phyloP scores from a whole-genome alignment of 2,113 vertebrate genomes.

The Erinaceus europaeus region DNA sequence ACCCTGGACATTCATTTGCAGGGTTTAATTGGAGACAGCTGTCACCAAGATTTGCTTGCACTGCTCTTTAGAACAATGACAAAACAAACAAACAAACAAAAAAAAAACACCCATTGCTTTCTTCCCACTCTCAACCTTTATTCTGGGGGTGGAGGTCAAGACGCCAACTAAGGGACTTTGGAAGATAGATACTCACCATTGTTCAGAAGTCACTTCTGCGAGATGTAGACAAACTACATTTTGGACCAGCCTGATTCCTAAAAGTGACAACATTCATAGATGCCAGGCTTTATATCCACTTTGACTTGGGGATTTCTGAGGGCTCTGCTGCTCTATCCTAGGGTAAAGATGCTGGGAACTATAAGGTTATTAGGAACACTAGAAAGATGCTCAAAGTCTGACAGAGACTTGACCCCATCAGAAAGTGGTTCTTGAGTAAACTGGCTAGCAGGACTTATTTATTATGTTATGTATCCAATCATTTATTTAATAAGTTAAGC shows the following conservation, averaged over 20 bases:
- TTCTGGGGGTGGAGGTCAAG: background rate
- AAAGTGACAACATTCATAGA: background rate
- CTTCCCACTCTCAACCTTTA: background rate
- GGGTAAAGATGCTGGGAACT: background rate
- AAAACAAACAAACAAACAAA: too few species aligned
- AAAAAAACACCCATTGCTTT: background rate
- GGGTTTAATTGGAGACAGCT: constrained; percentile 48
- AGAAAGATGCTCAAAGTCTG: background rate
- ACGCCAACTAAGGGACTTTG: background rate
- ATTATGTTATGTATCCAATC: background rate
- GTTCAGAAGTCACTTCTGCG: background rate
- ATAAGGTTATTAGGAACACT: background rate
- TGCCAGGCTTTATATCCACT: background rate
- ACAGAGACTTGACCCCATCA: background rate
- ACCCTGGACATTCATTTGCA: background rate
- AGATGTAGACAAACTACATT: background rate
- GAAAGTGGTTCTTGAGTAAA: background rate
- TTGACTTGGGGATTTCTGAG: background rate
- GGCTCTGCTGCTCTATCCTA: background rate
- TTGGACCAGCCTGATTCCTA: background rate
- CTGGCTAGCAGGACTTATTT: background rate
- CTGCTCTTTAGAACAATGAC: background rate
- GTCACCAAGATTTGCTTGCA: constrained; percentile 11
- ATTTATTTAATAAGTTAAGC: background rate
- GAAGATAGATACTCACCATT: background rate